Conservation (phyloP, 2,888 invertebrate species). For the Microctonus brassicae region DNA sequence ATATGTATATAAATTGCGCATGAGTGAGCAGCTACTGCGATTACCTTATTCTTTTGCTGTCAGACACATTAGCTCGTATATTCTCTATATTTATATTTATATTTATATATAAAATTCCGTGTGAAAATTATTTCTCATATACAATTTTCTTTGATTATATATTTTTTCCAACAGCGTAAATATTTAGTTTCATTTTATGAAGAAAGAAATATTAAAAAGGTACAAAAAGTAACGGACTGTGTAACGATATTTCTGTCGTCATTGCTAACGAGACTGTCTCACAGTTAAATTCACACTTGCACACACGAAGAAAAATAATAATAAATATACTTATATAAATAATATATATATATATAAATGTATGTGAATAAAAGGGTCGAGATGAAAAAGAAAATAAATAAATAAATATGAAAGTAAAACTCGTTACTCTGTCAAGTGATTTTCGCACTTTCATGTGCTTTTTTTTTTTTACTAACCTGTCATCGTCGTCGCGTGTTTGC, state of each 20-base stretch:
- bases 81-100: not conserved
- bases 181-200: not conserved
- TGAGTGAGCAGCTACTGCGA: conserved; percentile 18
- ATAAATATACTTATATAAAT: no score
- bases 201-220: no score
- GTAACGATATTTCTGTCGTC: conserved; percentile 32
- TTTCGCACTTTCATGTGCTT: not conserved
- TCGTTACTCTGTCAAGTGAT: not conserved
- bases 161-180: not conserved
- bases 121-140: conserved; percentile 15
- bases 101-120: not conserved
- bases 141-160: no score
- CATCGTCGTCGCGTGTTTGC: not conserved
- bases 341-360: no score
- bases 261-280: conserved; percentile 32
- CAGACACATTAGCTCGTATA: not conserved
- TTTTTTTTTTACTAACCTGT: not conserved
- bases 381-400: not conserved
- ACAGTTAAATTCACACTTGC: not conserved
- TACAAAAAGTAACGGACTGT: not conserved
- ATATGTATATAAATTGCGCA: not conserved
- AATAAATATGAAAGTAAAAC: conserved; percentile 1
- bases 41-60: conserved; percentile 32
- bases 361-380: not conserved
- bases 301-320: no score